Evolutionary conservation across 37 sponge, comb jelly and placozoan species (phyloP).

Genomic region (Amphimedon queenslandica): DNA sequence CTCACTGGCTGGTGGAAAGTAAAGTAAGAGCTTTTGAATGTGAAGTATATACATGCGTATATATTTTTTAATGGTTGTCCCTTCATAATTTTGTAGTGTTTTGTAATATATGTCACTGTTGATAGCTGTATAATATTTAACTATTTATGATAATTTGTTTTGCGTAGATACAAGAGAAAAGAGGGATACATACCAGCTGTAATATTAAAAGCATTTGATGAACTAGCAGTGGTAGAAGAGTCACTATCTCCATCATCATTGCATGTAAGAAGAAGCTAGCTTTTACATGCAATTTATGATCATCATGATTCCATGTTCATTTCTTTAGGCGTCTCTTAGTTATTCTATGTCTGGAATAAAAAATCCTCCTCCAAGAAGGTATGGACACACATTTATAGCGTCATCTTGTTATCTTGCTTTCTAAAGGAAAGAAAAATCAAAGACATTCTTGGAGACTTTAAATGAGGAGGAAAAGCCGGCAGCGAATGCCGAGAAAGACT

Average conservation of each 20-base stretch:
- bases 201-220: neutral
- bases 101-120: neutral
- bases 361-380: conserved; percentile 45
- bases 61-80: no score
- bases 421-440: neutral
- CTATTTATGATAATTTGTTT: no score
- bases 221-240: neutral
- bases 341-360: conserved; percentile 30
- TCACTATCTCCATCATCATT: neutral
- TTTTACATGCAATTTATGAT: neutral
- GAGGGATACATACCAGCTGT: neutral
- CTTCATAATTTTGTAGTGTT: neutral
- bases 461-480: no score
- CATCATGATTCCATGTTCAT: neutral
- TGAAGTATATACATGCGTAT: no score
- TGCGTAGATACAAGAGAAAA: conserved; percentile 4
- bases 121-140: no score
- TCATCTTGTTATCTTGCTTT: neutral
- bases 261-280: neutral
- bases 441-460: no score
- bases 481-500: no score
- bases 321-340: neutral
- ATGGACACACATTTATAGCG: neutral
- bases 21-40: conserved; percentile 33
- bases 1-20: conserved; percentile 70